Base-by-base conservation (phyloP, 2,888 invertebrate genomes). In the Scrobipalpa costella region DNA sequence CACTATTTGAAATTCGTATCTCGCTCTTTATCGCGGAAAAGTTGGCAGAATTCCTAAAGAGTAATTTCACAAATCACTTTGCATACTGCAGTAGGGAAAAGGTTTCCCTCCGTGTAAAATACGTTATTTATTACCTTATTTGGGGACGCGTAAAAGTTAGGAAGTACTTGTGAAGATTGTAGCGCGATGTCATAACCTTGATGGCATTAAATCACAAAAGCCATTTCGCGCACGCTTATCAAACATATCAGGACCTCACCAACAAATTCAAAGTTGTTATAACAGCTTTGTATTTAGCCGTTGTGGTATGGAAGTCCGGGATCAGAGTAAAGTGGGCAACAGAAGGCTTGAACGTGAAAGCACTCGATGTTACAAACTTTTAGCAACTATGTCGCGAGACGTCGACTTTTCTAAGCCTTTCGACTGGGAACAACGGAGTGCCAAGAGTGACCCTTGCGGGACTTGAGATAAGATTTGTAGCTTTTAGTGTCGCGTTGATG, bases 311-410 rank as follows among this genome's bases (percentile, higher is more conserved):
- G 21, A 8, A 44, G 36, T 59, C 60, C 52, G 62, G 67, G 78
- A 66, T 73, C 79, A 69, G 63, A 57, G 60, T 64, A 69, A 69
- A 73, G 71, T 83, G 85, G 87, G 73, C 68, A 71, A 68, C 63
- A 70, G 69, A 76, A 75, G 68, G 76, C 81, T 84, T 79, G 70
- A 82, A 79, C 82, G 80, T 84, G 79, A 87, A 89, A 88, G 88
- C 86, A 79, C 83, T 89, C 85, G 83, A 88, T 87, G 83, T 84
- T 85, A 84, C 81, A 83, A 88, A 89, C 85, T 90, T 88, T 86
- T 84, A 86, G 88, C 81, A 84, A 88, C 85, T 85, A 82, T 85
- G 85, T 85, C 81, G 81, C 76, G 79, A 80, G 77, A 73, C 77
- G 81, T 77, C 77, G 80, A 80, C 80, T 80, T 79, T 79, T 73